These are phyloP conservation scores for Lithobius niger DNA, from an alignment of 1,140 invertebrate genomes.

Conservation along the genomic window DNA sequence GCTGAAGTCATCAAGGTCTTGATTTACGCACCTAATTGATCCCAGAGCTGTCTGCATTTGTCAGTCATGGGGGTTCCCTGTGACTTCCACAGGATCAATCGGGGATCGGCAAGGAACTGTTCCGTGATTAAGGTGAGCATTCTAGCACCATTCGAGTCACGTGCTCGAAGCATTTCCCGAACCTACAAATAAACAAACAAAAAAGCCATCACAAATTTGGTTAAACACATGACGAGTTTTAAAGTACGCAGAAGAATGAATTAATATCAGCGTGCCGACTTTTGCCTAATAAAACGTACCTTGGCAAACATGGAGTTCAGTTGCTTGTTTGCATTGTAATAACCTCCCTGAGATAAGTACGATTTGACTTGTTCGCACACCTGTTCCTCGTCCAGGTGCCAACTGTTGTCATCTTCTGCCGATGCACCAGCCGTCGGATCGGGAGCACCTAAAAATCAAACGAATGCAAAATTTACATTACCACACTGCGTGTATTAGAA, in stretches of 20 bases:
- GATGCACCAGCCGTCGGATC: constrained; percentile 78
- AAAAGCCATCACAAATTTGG: background rate
- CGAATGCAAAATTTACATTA: too few relatives aligned
- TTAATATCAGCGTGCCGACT: too few relatives aligned
- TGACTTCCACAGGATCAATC: constrained; percentile 61
- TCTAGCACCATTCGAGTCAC: constrained; percentile 68
- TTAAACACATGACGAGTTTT: background rate
- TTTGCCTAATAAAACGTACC: constrained; percentile 40
- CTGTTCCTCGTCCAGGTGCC: constrained; percentile 76
- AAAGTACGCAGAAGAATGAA: background rate
- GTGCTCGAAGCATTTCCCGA: constrained; percentile 65
- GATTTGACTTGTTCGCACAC: constrained; percentile 69
- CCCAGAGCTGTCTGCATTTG: constrained; percentile 71
- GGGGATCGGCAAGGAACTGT: constrained; percentile 70
- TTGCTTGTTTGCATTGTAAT: constrained; percentile 67
- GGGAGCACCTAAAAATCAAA: constrained; percentile 44
- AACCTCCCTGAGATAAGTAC: constrained; percentile 63
- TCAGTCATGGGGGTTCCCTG: constrained; percentile 68
- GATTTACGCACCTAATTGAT: constrained; percentile 50
- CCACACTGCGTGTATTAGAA: too few relatives aligned
- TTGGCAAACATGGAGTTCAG: constrained; percentile 69
- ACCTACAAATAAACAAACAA: constrained; percentile 38
- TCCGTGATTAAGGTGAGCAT: constrained; percentile 79
- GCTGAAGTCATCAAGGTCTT: background rate
- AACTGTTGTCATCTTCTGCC: constrained; percentile 67